Evolutionary conservation across 30 jellyfish, hydroid and myxozoan genomes (phyloP), one percentile per base, ranked within the genome.

Genomic region (Aurelia aurita): DNA sequence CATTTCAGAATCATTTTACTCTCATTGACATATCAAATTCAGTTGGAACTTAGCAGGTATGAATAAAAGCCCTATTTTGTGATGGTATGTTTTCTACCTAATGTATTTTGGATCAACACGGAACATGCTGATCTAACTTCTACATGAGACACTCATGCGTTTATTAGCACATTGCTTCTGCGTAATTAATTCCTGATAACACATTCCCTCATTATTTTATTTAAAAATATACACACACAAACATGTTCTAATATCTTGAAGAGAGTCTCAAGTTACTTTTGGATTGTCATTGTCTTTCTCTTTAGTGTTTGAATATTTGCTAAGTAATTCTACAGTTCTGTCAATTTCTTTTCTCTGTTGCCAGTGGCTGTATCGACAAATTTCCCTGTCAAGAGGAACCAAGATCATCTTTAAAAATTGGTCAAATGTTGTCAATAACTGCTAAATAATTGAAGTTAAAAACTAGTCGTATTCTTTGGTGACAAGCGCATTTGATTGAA

Each of bases 221-320:
- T n/a, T n/a, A n/a, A 11, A 11, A 20, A 3, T 0, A 22, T 4
- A 61, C 20, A 16, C 35, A 39, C 18, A 14, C 35, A 61, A 32
- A 32, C 35, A 3, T 18, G 14, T 18, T 6, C 35, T 22, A 22
- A 22, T 39, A 11, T 22, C 35, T 22, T n/a, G 14, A 22, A 61
- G 4, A 14, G 20, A 61, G 35, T 9, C 14, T 53, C 18, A 73
- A 39, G 53, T 32, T 5, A 39, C 27, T 46, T 73, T 49, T 23
- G 67, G 72, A 18, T 58, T 59, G 4, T 72, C 44, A 25, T 46
- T 32, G 25, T 77, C 89, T 7, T 58, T 60, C 47, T 34, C 89
- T 61, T 77, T 77, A 16, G 89, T 39, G 31, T 77, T 77, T 59
- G 89, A 77, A 43, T 77, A 77, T 34, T 61, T 77, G 13, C 80